Conservation (phyloP, 2,113 vertebrate genomes). For the Thermophis baileyi region DNA sequence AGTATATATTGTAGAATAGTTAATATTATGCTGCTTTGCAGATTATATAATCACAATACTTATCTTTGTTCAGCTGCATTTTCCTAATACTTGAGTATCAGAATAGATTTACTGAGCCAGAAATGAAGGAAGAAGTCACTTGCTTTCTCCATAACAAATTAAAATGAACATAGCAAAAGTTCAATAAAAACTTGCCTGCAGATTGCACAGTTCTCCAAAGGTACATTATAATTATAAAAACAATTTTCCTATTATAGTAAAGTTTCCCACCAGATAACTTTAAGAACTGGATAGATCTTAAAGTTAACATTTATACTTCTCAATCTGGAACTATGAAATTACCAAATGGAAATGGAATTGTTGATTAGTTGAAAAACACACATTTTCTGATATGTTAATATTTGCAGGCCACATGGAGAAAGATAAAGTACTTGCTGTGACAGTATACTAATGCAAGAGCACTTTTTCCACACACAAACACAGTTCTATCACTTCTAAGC, state of each 20-base stretch:
- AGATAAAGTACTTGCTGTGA: background rate
- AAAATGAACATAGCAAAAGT: conserved; percentile 38
- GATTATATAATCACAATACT: conserved; percentile 65
- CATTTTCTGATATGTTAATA: background rate
- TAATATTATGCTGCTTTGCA: conserved; percentile 84
- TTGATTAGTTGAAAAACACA: background rate
- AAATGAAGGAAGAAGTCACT: conserved; percentile 41
- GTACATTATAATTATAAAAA: conserved; percentile 37
- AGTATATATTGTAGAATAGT: conserved; percentile 80
- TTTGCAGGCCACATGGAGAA: background rate
- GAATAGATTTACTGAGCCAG: conserved; percentile 69
- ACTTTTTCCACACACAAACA: background rate
- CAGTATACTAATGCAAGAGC: background rate
- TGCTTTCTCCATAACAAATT: conserved; percentile 41
- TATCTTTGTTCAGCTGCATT: conserved; percentile 88
- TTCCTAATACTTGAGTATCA: conserved; percentile 69
- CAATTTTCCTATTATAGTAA: conserved; percentile 21
- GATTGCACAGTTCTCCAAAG: conserved; percentile 29
- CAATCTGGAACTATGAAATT: conserved; percentile 34
- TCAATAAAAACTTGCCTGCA: conserved; percentile 37
- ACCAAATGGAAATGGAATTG: conserved; percentile 6
- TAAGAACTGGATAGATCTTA: conserved; percentile 33
- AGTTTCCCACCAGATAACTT: conserved; percentile 10
- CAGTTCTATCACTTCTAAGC: conserved; percentile 14
- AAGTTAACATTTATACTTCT: conserved; percentile 32